These are phyloP conservation scores for Netelia fuscicornis DNA, from an alignment of 2,888 invertebrate species.

Conservation along the genomic window DNA sequence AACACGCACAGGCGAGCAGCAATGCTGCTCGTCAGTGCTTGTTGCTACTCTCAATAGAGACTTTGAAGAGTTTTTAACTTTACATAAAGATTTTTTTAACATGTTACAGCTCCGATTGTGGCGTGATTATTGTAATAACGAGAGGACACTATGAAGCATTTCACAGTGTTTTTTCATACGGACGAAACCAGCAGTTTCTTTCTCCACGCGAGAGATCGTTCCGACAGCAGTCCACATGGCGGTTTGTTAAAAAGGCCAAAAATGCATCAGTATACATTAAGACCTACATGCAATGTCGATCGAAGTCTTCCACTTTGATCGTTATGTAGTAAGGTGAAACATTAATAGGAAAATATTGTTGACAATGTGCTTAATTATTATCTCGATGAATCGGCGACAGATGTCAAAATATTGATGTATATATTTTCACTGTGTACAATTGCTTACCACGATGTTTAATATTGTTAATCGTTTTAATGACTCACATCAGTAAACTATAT, in stretches of 20 bases:
- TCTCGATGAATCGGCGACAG: too few relatives aligned
- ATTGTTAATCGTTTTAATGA: too few relatives aligned
- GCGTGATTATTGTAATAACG: slow-evolving; percentile 64
- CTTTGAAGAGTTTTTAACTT: not conserved
- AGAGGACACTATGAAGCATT: slow-evolving; percentile 34
- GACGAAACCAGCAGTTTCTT: slow-evolving; percentile 4
- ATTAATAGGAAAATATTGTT: slow-evolving; percentile 65
- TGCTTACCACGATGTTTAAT: too few relatives aligned
- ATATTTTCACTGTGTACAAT: too few relatives aligned
- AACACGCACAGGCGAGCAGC: too few relatives aligned
- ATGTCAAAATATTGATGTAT: too few relatives aligned
- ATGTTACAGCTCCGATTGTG: slow-evolving; percentile 73
- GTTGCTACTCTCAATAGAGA: too few relatives aligned
- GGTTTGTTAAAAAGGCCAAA: slow-evolving; percentile 48
- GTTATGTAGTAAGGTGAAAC: slow-evolving; percentile 50
- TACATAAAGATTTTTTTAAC: not conserved
- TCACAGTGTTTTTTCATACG: slow-evolving; percentile 15
- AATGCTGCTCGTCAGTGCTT: too few relatives aligned
- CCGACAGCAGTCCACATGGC: not conserved
- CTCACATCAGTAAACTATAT: too few relatives aligned
- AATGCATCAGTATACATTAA: slow-evolving; percentile 55
- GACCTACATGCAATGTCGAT: slow-evolving; percentile 60
- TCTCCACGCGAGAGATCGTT: slow-evolving; percentile 1
- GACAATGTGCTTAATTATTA: slow-evolving; percentile 22
- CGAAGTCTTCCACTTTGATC: slow-evolving; percentile 60